Evolutionary conservation across 2,797 vertebrate species (phyloP).

Genomic region (Amphiprion clarkii): DNA sequence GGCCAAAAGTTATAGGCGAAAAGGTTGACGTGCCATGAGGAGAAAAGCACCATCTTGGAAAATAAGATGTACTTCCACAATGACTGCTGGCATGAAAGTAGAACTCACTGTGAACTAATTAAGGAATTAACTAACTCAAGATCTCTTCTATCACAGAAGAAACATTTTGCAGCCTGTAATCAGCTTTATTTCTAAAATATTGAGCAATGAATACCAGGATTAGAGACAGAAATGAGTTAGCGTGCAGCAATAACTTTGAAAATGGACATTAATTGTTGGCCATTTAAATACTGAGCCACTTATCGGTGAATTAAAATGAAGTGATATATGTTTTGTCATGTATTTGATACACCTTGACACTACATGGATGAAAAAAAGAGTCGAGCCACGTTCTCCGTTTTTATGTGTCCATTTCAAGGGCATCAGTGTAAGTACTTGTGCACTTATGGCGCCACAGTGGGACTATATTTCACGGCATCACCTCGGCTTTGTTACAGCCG

Average conservation of each 20-base stretch:
- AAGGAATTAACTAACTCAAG: slow-evolving; percentile 52
- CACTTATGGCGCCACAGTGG: slow-evolving; percentile 53
- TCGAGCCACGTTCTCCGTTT: slow-evolving; percentile 4
- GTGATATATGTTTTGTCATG: slow-evolving; percentile 28
- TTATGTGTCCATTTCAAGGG: slow-evolving; percentile 66
- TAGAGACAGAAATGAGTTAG: slow-evolving; percentile 53
- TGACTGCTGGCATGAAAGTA: slow-evolving; percentile 37
- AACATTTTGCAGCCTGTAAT: slow-evolving; percentile 59
- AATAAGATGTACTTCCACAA: neutral
- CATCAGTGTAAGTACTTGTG: slow-evolving; percentile 57
- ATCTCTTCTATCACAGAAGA: slow-evolving; percentile 46
- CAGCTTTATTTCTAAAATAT: slow-evolving; percentile 58
- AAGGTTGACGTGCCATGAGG: slow-evolving; percentile 8
- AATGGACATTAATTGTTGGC: slow-evolving; percentile 48
- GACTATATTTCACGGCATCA: slow-evolving; percentile 71
- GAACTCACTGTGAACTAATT: slow-evolving; percentile 44
- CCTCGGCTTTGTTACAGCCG: slow-evolving; percentile 64
- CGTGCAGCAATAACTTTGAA: slow-evolving; percentile 58
- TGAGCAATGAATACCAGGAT: slow-evolving; percentile 56
- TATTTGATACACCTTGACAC: slow-evolving; percentile 23
- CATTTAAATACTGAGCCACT: slow-evolving; percentile 48
- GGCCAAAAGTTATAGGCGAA: slow-evolving; percentile 27
- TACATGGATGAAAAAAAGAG: slow-evolving; percentile 16
- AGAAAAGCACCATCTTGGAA: slow-evolving; percentile 14
- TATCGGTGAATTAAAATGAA: slow-evolving; percentile 46